Conservation (phyloP, 2,888 invertebrate genomes). For the Orchesella flavescens region DNA sequence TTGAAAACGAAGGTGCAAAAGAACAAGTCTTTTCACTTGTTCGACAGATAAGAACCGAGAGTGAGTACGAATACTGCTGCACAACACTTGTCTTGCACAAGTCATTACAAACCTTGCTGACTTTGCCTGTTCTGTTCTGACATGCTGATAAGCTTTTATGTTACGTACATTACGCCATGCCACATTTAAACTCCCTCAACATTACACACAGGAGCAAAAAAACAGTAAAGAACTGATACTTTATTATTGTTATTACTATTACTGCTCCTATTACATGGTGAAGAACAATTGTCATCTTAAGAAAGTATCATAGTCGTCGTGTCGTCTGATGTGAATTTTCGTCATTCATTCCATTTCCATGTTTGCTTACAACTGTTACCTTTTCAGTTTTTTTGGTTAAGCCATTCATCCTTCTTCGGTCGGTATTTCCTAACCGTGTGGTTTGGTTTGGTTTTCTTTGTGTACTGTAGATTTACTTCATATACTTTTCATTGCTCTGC, state of each 20-base stretch:
- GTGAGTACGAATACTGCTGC: neutral
- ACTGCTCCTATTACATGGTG: neutral
- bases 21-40: too few species aligned
- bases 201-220: too few species aligned
- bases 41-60: too few species aligned
- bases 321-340: neutral
- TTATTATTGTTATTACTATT: conserved; percentile 6
- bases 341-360: neutral
- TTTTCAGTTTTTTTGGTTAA: neutral
- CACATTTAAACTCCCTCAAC: too few species aligned
- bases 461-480: conserved; percentile 5
- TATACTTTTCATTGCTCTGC: neutral
- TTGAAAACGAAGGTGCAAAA: too few species aligned
- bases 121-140: too few species aligned
- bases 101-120: too few species aligned
- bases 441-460: too few species aligned
- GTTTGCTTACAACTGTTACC: conserved; percentile 10
- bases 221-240: conserved; percentile 6
- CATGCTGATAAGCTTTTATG: neutral
- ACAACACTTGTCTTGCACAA: neutral
- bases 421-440: too few species aligned
- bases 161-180: neutral
- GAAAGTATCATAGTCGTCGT: too few species aligned
- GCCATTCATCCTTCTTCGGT: too few species aligned
- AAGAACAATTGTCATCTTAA: conserved; percentile 24